phyloP scores from a whole-genome alignment of 2,888 invertebrate genomes.

The Cheilosia impressa region DNA sequence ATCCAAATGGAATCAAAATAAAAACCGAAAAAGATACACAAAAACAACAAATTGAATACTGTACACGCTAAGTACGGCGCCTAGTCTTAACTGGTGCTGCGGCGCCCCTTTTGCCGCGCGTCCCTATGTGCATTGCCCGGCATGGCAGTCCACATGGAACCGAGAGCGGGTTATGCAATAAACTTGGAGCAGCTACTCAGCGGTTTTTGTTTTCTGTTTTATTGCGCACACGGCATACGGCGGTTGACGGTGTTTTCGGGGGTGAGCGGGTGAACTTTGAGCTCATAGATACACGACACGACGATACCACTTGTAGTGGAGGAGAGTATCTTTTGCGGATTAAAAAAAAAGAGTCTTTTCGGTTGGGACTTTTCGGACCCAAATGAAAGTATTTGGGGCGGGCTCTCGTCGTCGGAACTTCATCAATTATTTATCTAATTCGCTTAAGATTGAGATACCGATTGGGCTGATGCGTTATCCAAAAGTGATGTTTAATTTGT shows the following conservation, averaged over 20 bases:
- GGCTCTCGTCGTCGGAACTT: slow-evolving; percentile 21
- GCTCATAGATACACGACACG: slow-evolving; percentile 13
- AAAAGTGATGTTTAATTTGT: slow-evolving; percentile 28
- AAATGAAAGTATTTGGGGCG: slow-evolving; percentile 47
- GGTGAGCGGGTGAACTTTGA: neutral
- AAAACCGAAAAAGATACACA: slow-evolving; percentile 68
- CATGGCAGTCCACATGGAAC: slow-evolving; percentile 45
- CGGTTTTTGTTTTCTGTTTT: neutral
- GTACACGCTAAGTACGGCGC: slow-evolving; percentile 68
- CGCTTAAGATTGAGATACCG: slow-evolving; percentile 26
- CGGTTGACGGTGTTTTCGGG: neutral
- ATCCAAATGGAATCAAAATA: slow-evolving; percentile 72
- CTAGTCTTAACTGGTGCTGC: slow-evolving; percentile 43
- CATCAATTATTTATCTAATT: slow-evolving; percentile 42
- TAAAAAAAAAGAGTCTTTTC: slow-evolving; percentile 8
- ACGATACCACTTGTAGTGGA: slow-evolving; percentile 27
- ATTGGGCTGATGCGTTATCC: slow-evolving; percentile 17
- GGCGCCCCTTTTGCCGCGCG: slow-evolving; percentile 1
- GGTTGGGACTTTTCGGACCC: neutral
- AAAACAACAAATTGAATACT: slow-evolving; percentile 51
- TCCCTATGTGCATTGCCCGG: slow-evolving; percentile 26
- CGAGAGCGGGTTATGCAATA: slow-evolving; percentile 53
- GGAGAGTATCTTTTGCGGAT: slow-evolving; percentile 43
- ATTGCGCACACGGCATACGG: neutral
- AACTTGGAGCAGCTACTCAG: neutral